A percentile compares a stretch with the other conserved stretches of the same genome.
Evolutionary conservation across 2,888 invertebrate genomes (phyloP).

Genomic region (Drosophila differens): DNA sequence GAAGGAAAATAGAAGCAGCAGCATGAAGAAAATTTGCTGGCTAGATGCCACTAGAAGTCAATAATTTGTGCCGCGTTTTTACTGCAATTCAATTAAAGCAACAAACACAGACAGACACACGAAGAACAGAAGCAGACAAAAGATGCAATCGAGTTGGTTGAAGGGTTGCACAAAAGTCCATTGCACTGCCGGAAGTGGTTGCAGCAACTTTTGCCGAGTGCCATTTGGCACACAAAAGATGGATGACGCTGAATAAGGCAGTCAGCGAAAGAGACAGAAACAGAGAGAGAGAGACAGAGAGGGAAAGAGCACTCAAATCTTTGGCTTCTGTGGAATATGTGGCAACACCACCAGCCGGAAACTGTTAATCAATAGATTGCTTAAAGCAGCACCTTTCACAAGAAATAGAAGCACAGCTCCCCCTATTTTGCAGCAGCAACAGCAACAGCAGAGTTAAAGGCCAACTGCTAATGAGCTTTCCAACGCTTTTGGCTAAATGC

Average conservation of each 20-base stretch:
- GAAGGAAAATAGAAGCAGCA: not conserved
- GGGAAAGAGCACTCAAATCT: constrained; percentile 15
- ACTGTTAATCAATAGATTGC: constrained; percentile 51
- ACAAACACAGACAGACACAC: constrained; percentile 14
- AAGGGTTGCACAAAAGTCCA: constrained; percentile 63
- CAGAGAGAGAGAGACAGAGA: not conserved
- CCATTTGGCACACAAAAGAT: constrained; percentile 70
- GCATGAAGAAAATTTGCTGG: constrained; percentile 39
- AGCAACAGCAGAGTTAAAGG: not conserved
- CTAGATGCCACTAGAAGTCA: constrained; percentile 57
- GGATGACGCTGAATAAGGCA: constrained; percentile 41
- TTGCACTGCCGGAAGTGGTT: constrained; percentile 67
- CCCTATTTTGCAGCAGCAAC: not conserved
- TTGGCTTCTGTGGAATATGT: constrained; percentile 25
- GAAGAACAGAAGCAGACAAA: constrained; percentile 46
- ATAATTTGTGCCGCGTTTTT: constrained; percentile 67
- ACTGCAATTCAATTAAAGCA: constrained; percentile 67
- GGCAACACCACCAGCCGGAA: constrained; percentile 28
- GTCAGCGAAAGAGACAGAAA: constrained; percentile 9
- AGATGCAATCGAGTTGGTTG: constrained; percentile 61
- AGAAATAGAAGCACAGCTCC: not conserved
- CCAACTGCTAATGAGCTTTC: constrained; percentile 36
- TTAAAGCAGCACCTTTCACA: constrained; percentile 32
- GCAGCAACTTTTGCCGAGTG: constrained; percentile 68
- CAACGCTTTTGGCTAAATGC: constrained; percentile 29